Evolutionary conservation across 2,797 vertebrate species (phyloP).

Genomic region (Neostethus bicornis): DNA sequence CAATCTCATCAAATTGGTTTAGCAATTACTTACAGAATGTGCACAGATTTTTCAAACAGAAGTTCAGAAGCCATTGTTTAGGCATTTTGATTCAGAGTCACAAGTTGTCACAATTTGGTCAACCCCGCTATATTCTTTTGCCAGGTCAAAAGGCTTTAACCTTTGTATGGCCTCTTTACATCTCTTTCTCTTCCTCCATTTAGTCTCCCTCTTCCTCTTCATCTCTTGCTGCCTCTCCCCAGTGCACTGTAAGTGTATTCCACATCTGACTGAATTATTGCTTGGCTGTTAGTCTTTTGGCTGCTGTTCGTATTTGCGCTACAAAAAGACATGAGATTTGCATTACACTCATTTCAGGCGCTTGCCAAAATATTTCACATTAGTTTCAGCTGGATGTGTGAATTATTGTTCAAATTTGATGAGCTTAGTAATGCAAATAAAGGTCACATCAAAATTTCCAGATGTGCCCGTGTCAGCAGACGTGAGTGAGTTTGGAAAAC

Average conservation of each 20-base stretch:
- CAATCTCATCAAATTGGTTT: conserved; percentile 58
- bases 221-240: conserved; percentile 47
- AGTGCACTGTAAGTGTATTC: conserved; percentile 57
- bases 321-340: conserved; percentile 80
- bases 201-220: conserved; percentile 37
- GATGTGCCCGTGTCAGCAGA: conserved; percentile 73
- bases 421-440: conserved; percentile 83
- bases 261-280: conserved; percentile 76
- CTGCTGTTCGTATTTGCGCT: conserved; percentile 69
- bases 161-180: conserved; percentile 56
- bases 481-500: conserved; percentile 66
- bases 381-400: conserved; percentile 80
- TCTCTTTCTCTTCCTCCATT: conserved; percentile 53
- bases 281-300: conserved; percentile 72
- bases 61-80: conserved; percentile 47
- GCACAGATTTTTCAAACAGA: conserved; percentile 28
- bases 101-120: conserved; percentile 55
- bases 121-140: conserved; percentile 44
- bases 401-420: conserved; percentile 81
- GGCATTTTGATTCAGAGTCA: conserved; percentile 59
- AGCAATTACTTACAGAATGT: conserved; percentile 41
- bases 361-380: conserved; percentile 80
- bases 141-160: conserved; percentile 61
- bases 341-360: conserved; percentile 71
- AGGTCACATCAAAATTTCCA: conserved; percentile 83